Evolutionary conservation across 2,888 invertebrate species (phyloP), one percentile per base, ranked within the genome.

Genomic region (Napeogenes inachia): DNA sequence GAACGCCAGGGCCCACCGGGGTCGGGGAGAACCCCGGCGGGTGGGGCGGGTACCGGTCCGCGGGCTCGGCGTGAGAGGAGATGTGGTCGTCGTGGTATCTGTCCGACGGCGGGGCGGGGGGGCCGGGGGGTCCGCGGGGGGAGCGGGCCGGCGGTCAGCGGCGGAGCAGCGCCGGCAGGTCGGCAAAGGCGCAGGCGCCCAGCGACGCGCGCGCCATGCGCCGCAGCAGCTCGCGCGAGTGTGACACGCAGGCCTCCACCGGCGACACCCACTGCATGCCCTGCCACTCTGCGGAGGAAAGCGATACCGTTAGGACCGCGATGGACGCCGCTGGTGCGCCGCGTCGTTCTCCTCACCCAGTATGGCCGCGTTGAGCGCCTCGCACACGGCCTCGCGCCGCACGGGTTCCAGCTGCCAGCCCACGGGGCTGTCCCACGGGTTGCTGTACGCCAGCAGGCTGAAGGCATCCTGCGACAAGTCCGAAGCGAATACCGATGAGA

Each of bases 341-440:
- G n/a, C 2, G 30, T 12, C 10, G 30, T 30, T 0, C 0, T 13
- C 50, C 85, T 85, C 83, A 98, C 98, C 98, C 89, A 99, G 93
- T 89, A 99, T 99, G 85, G 99, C 98, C 77, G 98, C 98, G 92
- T 99, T 99, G 76, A 99, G 94, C 79, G 97, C 96, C 78, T 97
- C 97, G 92, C 98, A 98, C 66, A 99, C 96, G 60, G 96, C 95
- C 90, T 99, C 99, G 76, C 99, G 93, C 80, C 98, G 96, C 73
- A 95, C 93, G n/a, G 98, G 96, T 86, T 98, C 95, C 75, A 99
- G 92, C 87, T 98, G 98, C 95, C 97, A 97, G 66, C 98, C 98
- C 67, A 99, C 95, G 21, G 98, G 98, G 87, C 98, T 98, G 79
- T 94, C 95, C 98, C 98, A 98, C 42, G 99, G 99, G 92, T 99